Conservation (phyloP, 2,888 invertebrate species). For the Lycocerus yunnanus region DNA sequence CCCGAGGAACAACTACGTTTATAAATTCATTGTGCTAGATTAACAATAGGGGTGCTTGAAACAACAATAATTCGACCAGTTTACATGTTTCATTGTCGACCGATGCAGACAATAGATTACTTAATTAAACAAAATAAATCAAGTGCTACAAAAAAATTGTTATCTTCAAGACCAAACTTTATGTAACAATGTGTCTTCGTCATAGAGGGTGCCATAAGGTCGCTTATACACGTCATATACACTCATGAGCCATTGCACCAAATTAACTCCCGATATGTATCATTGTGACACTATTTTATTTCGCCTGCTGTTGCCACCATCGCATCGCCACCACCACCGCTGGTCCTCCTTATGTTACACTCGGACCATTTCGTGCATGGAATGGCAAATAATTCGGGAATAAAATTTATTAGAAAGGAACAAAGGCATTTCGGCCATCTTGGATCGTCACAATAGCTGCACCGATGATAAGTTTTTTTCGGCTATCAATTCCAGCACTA, state of each 20-base stretch:
- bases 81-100: not conserved
- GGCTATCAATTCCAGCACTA: not conserved
- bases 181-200: constrained; percentile 36
- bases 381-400: not conserved
- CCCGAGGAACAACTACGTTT: constrained; percentile 11
- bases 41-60: constrained; percentile 8
- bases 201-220: constrained; percentile 27
- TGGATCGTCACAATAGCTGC: not conserved
- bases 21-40: constrained; percentile 5
- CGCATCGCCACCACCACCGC: not conserved
- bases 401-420: not conserved
- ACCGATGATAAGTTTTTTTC: not conserved
- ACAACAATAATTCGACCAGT: not conserved
- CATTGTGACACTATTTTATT: constrained; percentile 19
- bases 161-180: constrained; percentile 19
- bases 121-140: not conserved
- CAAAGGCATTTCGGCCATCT: not conserved
- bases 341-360: not conserved
- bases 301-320: constrained; percentile 1
- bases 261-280: constrained; percentile 33
- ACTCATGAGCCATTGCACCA: constrained; percentile 36
- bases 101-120: not conserved
- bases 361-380: not conserved
- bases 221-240: constrained; percentile 35
- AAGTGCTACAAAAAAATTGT: constrained; percentile 4